Conservation (phyloP, 2,113 vertebrate genomes). For the Pardalotus punctatus region DNA sequence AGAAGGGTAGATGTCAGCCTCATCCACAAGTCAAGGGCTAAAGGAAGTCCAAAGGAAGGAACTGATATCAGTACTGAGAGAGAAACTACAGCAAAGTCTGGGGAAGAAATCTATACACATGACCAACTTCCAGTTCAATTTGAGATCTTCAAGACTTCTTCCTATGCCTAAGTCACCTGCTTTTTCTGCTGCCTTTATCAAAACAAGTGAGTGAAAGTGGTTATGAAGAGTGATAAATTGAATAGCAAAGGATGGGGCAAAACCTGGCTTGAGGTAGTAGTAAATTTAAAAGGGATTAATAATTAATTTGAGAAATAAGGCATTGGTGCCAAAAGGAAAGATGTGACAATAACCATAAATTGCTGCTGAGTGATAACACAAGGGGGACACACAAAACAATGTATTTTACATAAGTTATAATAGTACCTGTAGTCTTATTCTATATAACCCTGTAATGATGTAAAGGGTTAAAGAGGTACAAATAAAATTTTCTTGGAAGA, state of each 20-base stretch:
- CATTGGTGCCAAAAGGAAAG: background rate
- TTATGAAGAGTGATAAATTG: background rate
- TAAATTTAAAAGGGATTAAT: background rate
- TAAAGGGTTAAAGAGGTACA: background rate
- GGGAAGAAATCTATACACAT: accelerated
- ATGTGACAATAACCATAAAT: background rate
- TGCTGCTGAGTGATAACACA: background rate
- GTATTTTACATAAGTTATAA: background rate
- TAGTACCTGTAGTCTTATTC: background rate
- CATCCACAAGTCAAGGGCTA: background rate
- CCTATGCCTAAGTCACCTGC: background rate
- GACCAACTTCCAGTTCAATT: background rate
- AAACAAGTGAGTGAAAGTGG: background rate
- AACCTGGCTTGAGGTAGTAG: background rate
- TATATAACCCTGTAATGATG: background rate
- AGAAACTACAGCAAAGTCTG: background rate
- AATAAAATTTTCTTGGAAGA: background rate
- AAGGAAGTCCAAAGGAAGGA: background rate
- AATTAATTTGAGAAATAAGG: background rate
- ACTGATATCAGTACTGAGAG: background rate
- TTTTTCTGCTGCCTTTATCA: background rate
- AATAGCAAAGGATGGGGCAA: background rate
- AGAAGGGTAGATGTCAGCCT: background rate
- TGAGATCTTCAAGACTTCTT: background rate
- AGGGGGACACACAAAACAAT: too few relatives aligned